A percentile compares a stretch with the other conserved stretches of the same genome.
Conservation (phyloP, 2,888 invertebrate species). For the Malachius bipustulatus region DNA sequence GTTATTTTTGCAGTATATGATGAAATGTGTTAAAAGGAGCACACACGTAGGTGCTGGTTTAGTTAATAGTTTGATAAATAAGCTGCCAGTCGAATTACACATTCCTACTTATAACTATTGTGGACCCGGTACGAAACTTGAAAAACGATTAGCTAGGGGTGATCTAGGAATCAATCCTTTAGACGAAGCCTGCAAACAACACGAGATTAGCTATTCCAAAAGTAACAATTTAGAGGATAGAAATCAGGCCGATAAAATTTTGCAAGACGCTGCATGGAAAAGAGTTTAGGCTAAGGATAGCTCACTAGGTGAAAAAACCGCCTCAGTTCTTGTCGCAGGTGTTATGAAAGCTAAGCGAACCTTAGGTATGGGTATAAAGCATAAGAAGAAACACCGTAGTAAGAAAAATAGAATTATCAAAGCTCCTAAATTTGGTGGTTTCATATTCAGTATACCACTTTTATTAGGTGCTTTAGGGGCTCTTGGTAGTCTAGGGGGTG, state of each 20-base stretch:
- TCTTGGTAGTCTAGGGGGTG: neutral
- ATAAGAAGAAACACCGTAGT: conserved; percentile 2
- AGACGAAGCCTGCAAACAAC: conserved; percentile 27
- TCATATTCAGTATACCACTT: too few relatives aligned
- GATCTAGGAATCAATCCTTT: conserved; percentile 28
- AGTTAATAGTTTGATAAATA: too few relatives aligned
- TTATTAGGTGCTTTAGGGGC: neutral
- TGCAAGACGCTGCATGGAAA: conserved; percentile 20
- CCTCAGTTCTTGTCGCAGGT: conserved; percentile 23
- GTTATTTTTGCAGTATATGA: too few relatives aligned
- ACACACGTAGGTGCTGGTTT: too few relatives aligned
- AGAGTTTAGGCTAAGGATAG: conserved; percentile 24
- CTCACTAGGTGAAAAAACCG: conserved; percentile 25
- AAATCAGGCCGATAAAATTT: conserved; percentile 9
- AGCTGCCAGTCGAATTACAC: too few relatives aligned
- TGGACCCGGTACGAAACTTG: conserved; percentile 23
- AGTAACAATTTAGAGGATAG: conserved; percentile 7
- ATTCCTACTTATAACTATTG: too few relatives aligned
- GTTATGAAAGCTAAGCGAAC: conserved; percentile 27
- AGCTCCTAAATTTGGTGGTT: neutral
- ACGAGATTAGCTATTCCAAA: conserved; percentile 27
- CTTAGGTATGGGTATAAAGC: conserved; percentile 22
- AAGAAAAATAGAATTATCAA: conserved; percentile 6
- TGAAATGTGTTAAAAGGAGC: too few relatives aligned
- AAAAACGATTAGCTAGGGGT: conserved; percentile 23